Percentiles rank a stretch among this genome's conserved stretches.
These are phyloP conservation scores for Paramisgurnus dabryanus DNA, from an alignment of 2,113 vertebrate genomes.

Conservation along the genomic window DNA sequence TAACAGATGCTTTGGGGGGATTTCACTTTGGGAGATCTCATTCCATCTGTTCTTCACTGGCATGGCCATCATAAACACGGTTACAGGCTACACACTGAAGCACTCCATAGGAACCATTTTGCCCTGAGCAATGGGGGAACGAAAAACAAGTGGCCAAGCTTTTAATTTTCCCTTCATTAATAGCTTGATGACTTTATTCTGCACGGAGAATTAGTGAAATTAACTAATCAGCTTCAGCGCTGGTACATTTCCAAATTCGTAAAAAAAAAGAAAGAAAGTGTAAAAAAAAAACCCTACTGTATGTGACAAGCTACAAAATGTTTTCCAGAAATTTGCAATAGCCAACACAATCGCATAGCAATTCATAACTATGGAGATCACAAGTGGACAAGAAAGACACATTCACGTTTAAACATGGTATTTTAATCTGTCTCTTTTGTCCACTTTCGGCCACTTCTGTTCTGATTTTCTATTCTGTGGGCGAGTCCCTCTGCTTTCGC, in stretches of 20 bases:
- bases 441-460: no score
- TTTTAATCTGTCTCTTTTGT: no score
- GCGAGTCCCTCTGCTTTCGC: no score
- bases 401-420: no score
- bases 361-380: no score
- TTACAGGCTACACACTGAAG: constrained; percentile 53
- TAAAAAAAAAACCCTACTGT: constrained; percentile 11
- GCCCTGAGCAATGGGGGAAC: constrained; percentile 52
- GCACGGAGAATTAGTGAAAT: constrained; percentile 44
- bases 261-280: background rate
- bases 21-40: constrained; percentile 63
- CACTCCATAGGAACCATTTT: constrained; percentile 54
- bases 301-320: constrained; percentile 6
- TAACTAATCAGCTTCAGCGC: constrained; percentile 47
- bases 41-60: constrained; percentile 69
- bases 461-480: no score
- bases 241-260: constrained; percentile 30
- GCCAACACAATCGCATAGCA: no score
- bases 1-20: constrained; percentile 68
- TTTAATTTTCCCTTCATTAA: constrained; percentile 56
- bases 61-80: constrained; percentile 55
- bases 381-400: no score
- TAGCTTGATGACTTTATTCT: constrained; percentile 54
- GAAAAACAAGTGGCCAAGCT: constrained; percentile 46
- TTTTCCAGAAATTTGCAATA: background rate